Base-by-base conservation (phyloP, 2,797 vertebrate species). In the Odontamblyopus lacepedii region DNA sequence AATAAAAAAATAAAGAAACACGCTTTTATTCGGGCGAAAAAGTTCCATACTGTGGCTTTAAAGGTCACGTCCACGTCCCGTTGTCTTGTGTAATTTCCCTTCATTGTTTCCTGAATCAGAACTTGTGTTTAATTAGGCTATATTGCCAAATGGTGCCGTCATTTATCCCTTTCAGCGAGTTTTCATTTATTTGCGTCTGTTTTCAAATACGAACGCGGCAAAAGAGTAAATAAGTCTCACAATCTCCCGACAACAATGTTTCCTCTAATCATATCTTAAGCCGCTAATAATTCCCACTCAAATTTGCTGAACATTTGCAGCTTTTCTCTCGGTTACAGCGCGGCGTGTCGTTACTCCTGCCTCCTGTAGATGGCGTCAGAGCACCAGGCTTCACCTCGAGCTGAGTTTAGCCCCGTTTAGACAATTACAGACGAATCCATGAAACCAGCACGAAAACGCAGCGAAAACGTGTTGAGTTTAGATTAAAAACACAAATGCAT, bases 301-400 rank as follows among this genome's bases (percentile, higher is more conserved):
- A 29, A 57, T 57, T 26, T 57, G 23, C 8, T 68, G 59, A 63
- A 18, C 19, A 75, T 73, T 77, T 35, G 48, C 69, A 69, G 76
- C 38, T 41, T 68, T 56, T 73, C 64, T 26, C 73, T 41, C 41
- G 72, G 4, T 35, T 15, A 2, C 69, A 80, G 77, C 77, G 77
- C 75, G 12, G 11, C 0, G 1, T 5, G 27, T 18, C 6, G 27
- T 53, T 3, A 29, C 65, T 13, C 27, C 50, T 15, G 13, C 85
- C 86, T 90, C 91, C 91, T 90, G 88, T 92, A 92, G 91, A 88
- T 92, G 91, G 91, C 90, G 91, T 90, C 91, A 90, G 82, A 89
- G 81, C 91, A 90, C 89, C 79, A 91, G 88, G 80, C 90, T 89
- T 92, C 82, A 84, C 50, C 72, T 35, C 67, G 1, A 55, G 48